Conservation (phyloP, 1,140 invertebrate genomes). For the Heterodera schachtii region DNA sequence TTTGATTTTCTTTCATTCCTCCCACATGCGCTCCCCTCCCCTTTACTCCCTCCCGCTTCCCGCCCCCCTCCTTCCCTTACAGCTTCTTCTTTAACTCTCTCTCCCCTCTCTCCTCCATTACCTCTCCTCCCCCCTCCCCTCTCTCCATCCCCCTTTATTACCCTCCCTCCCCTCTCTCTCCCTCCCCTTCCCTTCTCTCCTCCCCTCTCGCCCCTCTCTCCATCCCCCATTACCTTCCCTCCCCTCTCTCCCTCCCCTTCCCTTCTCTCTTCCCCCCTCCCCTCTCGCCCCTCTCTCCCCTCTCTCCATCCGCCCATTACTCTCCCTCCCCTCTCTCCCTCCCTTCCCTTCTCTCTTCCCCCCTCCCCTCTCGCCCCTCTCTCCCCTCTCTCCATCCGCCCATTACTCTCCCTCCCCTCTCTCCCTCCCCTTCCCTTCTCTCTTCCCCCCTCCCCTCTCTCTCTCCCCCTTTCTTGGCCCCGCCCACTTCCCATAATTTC, state of each 20-base stretch:
- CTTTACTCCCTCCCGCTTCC: too few species aligned
- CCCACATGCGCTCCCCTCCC: too few species aligned
- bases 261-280: conserved; percentile 5
- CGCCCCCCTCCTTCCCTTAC: too few species aligned
- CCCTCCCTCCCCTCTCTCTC: too few species aligned
- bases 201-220: too few species aligned
- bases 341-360: not conserved
- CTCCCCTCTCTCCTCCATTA: too few species aligned
- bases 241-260: not conserved
- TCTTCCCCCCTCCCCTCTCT: not conserved
- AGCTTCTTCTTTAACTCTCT: too few species aligned
- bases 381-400: not conserved
- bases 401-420: not conserved
- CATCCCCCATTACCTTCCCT: not conserved
- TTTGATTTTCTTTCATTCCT: not conserved
- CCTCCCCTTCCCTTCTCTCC: too few species aligned
- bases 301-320: not conserved
- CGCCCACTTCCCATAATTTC: not conserved
- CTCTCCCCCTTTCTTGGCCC: not conserved
- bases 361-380: not conserved
- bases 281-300: not conserved
- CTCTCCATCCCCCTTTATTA: too few species aligned
- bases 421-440: not conserved
- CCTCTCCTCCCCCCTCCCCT: too few species aligned
- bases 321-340: not conserved